These are phyloP conservation scores for Aspidiotus destructor DNA, from an alignment of 2,888 invertebrate genomes.

Conservation along the genomic window DNA sequence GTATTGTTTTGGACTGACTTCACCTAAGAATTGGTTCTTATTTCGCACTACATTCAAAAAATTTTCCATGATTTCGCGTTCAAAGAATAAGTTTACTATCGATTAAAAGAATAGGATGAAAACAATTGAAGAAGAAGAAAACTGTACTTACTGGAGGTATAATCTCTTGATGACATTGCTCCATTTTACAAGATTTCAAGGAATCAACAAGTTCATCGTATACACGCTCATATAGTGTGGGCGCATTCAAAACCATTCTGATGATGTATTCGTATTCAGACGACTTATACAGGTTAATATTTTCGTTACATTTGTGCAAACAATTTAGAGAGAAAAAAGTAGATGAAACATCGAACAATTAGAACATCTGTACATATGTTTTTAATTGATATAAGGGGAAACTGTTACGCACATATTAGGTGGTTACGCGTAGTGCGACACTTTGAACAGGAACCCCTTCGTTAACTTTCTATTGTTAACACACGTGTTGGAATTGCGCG, in stretches of 20 bases:
- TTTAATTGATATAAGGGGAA: not conserved
- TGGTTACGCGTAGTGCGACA: not conserved
- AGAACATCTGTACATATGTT: not conserved
- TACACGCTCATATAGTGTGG: not conserved
- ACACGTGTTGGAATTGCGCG: conserved; percentile 2
- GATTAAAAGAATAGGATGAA: too few relatives aligned
- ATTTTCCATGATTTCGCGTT: too few relatives aligned
- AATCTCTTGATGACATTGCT: not conserved
- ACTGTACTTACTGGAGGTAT: not conserved
- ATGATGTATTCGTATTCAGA: not conserved
- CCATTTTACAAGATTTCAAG: conserved; percentile 6
- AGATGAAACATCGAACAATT: conserved; percentile 35
- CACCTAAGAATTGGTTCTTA: too few relatives aligned
- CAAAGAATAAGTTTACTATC: too few relatives aligned
- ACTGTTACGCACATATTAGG: not conserved
- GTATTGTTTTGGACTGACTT: too few relatives aligned
- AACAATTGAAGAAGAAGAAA: too few relatives aligned
- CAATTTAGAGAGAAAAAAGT: conserved; percentile 9
- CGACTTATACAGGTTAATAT: not conserved
- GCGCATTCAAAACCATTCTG: conserved; percentile 4
- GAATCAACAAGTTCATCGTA: not conserved
- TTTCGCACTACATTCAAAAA: too few relatives aligned
- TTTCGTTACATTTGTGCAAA: conserved; percentile 29
- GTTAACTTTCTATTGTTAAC: not conserved
- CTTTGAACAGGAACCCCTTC: not conserved